A percentile compares a stretch with the other conserved stretches of the same genome.
These are phyloP conservation scores for Sylvilagus bachmani DNA, from an alignment of 2,113 vertebrate genomes.

Conservation along the genomic window DNA sequence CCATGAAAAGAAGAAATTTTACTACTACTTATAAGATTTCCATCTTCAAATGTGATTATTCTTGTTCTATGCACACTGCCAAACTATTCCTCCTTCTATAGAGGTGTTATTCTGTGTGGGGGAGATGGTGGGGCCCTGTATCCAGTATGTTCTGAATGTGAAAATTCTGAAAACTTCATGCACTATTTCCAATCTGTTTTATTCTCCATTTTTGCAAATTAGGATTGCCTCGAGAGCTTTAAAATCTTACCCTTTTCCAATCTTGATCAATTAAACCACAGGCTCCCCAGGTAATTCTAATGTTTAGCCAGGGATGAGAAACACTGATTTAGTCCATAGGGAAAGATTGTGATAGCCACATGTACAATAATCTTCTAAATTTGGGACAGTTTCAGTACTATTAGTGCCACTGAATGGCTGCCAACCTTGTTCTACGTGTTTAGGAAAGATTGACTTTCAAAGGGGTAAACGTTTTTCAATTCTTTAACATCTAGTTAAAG, in stretches of 20 bases:
- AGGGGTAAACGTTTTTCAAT: conserved; percentile 74
- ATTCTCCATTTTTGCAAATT: background rate
- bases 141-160: background rate
- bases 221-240: background rate
- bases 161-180: conserved; percentile 42
- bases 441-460: conserved; percentile 70
- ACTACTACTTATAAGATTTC: background rate
- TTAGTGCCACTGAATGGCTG: conserved; percentile 59
- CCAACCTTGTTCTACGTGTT: conserved; percentile 67
- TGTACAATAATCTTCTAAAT: conserved; percentile 59
- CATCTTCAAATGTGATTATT: background rate
- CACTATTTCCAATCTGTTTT: conserved; percentile 54
- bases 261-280: conserved; percentile 13
- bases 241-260: background rate
- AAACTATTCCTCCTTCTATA: background rate
- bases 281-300: background rate
- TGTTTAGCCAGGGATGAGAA: conserved; percentile 13
- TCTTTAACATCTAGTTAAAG: conserved; percentile 75
- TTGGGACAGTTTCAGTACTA: conserved; percentile 66
- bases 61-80: background rate
- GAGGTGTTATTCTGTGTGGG: background rate
- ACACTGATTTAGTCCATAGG: conserved; percentile 31
- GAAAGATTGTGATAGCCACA: conserved; percentile 35
- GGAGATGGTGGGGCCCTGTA: background rate
- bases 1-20: conserved; percentile 23